Percentiles rank a stretch among this genome's conserved stretches.
These are phyloP conservation scores for Aplysia californica DNA, from an alignment of 1,140 invertebrate genomes.

Conservation along the genomic window DNA sequence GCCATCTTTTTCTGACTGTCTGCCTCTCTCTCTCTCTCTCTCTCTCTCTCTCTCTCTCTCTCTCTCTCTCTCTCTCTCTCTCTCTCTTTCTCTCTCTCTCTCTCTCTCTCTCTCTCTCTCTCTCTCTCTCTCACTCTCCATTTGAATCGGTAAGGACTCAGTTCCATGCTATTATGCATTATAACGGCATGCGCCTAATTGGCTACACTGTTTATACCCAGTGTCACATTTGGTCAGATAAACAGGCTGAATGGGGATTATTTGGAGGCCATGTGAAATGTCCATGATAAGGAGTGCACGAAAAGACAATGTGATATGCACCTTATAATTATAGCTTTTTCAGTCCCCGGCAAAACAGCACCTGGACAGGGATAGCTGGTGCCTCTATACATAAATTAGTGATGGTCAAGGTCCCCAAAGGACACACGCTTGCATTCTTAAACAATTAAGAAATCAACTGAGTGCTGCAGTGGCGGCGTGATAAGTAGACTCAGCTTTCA, in stretches of 20 bases:
- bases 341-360: no score
- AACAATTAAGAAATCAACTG: no score
- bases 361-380: no score
- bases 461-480: no score
- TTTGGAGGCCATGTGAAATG: background rate
- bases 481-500: no score
- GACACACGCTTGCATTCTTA: no score
- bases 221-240: background rate
- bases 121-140: background rate
- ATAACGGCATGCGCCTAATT: background rate
- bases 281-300: no score
- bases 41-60: slow-evolving; percentile 11
- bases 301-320: background rate
- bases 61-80: slow-evolving; percentile 6
- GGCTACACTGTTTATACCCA: background rate
- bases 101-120: background rate
- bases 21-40: slow-evolving; percentile 4
- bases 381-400: no score
- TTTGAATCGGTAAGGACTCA: no score
- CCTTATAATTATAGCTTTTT: no score
- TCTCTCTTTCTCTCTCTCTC: background rate
- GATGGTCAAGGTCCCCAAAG: no score
- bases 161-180: no score
- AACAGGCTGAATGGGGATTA: background rate
- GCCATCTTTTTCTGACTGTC: background rate